Conservation (phyloP, 2,888 invertebrate species). For the Drosophila quasianomalipes region DNA sequence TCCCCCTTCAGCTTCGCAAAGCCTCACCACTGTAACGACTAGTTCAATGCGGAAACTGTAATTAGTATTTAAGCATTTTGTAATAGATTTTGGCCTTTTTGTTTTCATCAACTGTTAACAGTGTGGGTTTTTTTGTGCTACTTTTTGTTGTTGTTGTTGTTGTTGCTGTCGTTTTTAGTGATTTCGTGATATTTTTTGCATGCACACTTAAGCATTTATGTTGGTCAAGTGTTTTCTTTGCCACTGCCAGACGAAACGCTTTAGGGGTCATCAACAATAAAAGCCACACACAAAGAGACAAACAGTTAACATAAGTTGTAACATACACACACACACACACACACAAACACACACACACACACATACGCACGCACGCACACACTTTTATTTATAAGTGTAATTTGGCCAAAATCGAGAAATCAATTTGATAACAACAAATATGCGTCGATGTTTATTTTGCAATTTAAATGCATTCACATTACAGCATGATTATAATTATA, state of each 20-base stretch:
- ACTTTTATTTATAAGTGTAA: slow-evolving; percentile 32
- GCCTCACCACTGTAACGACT: slow-evolving; percentile 5
- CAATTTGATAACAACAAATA: slow-evolving; percentile 30
- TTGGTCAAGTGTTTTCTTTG: slow-evolving; percentile 73
- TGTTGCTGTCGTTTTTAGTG: slow-evolving; percentile 9
- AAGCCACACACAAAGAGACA: slow-evolving; percentile 44
- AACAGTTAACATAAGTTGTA: slow-evolving; percentile 75
- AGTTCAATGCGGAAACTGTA: slow-evolving; percentile 74
- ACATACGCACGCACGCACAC: slow-evolving; percentile 5
- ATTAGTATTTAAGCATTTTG: slow-evolving; percentile 70
- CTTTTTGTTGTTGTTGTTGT: slow-evolving; percentile 21
- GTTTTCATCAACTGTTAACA: slow-evolving; percentile 50
- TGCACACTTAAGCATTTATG: slow-evolving; percentile 66
- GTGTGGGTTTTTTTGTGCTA: slow-evolving; percentile 43
- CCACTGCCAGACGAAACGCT: slow-evolving; percentile 48
- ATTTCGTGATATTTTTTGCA: slow-evolving; percentile 64
- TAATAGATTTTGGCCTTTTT: slow-evolving; percentile 69
- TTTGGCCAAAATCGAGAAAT: slow-evolving; percentile 38
- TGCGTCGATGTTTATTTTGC: slow-evolving; percentile 61
- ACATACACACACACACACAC: slow-evolving; percentile 43
- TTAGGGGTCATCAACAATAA: slow-evolving; percentile 49
- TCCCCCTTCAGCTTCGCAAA: too few species aligned
- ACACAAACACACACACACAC: slow-evolving; percentile 13
- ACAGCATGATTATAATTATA: slow-evolving; percentile 57
- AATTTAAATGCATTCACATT: slow-evolving; percentile 76